Evolutionary conservation across 2,797 vertebrate genomes (phyloP), one percentile per base, ranked within the genome.

Genomic region (Arctocebus calabarensis): DNA sequence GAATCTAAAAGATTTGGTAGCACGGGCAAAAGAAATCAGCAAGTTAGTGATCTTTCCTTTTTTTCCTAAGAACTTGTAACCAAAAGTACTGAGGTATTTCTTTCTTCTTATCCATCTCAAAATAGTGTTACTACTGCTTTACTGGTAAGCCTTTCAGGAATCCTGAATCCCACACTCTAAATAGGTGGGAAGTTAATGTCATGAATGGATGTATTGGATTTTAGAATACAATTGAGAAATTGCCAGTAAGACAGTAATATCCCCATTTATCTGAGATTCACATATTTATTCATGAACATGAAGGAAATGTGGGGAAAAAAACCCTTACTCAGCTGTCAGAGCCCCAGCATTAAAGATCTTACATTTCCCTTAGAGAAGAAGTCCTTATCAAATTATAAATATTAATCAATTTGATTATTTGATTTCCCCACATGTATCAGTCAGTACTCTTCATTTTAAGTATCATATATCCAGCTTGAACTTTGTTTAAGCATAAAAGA

Each of bases 61-160:
- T 95, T 81, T 84, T 79, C 23, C 29, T 75, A 19, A 95, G 59
- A 10, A 92, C 84, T 87, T 88, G 23, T 7, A 94, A 27, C 23
- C 73, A 81, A 22, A 55, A 62, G 1, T 84, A 84, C 40, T 74
- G 23, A 92, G 43, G 43, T 17, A 40, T 61, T 83, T 92, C 40
- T 81, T 89, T 89, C 40, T 23, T 55, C 32, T 66, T 37, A 20
- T 45, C 62, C n/a, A 52, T 89, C 45, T 88, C 68, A 37, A 96
- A 86, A 34, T 71, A 40, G 17, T 73, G 32, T 85, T 73, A 61
- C 32, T 66, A 8, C 45, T 59, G 3, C 37, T 88, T 74, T 86
- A 79, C 20, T 93, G 37, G 43, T 48, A 87, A 70, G 48, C 43
- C 68, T 85, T 89, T 85, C 66, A 73, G 75, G 75, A 90, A 85